These are phyloP conservation scores for Pangasius larnaudii DNA, from an alignment of 2,797 vertebrate genomes.

Conservation along the genomic window DNA sequence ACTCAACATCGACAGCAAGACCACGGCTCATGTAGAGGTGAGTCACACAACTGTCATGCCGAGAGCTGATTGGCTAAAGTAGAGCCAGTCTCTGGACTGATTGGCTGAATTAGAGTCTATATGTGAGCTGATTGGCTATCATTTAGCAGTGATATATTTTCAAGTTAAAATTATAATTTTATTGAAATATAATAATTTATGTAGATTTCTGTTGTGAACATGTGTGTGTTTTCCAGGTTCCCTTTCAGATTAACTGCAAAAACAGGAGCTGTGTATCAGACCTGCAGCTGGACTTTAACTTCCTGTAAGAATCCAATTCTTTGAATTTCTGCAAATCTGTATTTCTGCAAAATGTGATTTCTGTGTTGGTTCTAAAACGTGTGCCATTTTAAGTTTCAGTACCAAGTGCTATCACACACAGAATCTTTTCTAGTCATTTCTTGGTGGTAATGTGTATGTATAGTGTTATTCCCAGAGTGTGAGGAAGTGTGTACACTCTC, in stretches of 20 bases:
- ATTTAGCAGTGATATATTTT: background rate
- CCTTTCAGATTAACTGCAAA: slow-evolving; percentile 50
- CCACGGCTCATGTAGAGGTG: slow-evolving; percentile 32
- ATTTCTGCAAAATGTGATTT: background rate
- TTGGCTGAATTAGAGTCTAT: background rate
- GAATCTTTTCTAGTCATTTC: background rate
- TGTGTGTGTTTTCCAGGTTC: slow-evolving; percentile 31
- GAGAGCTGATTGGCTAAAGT: background rate
- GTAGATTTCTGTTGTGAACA: background rate
- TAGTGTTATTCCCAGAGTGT: background rate
- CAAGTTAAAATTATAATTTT: background rate
- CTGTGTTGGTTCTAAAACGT: background rate
- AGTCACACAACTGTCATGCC: background rate
- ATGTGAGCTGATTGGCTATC: background rate
- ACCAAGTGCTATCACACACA: background rate
- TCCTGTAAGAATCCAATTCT: slow-evolving; percentile 22
- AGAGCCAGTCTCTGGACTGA: background rate
- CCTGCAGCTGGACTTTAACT: slow-evolving; percentile 36
- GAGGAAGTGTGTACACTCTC: background rate
- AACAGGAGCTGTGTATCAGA: slow-evolving; percentile 42
- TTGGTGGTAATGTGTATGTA: background rate
- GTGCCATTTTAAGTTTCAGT: background rate
- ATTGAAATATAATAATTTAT: background rate
- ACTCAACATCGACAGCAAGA: slow-evolving; percentile 46
- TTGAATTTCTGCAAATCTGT: background rate